These are phyloP conservation scores for Reticulitermes speratus DNA, from an alignment of 1,140 invertebrate species.

Conservation along the genomic window DNA sequence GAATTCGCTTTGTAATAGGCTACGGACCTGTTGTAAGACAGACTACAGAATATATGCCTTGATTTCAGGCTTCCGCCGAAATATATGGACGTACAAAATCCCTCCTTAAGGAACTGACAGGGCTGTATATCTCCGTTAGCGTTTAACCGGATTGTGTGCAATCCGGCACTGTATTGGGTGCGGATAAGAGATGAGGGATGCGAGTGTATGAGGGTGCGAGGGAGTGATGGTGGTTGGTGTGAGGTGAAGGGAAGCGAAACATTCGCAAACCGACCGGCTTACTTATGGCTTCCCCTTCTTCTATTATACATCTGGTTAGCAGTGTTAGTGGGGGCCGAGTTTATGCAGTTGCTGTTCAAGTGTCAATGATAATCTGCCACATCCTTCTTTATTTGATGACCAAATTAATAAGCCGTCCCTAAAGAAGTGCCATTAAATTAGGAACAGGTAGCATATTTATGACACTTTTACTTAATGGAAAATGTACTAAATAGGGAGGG, in stretches of 20 bases:
- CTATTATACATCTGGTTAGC: slow-evolving; percentile 11
- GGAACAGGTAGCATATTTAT: too few species aligned
- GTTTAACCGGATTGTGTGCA: not conserved
- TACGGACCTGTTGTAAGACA: too few species aligned
- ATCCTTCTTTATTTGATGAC: not conserved
- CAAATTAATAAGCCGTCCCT: not conserved
- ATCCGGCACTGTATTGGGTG: not conserved
- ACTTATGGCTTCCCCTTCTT: slow-evolving; percentile 2
- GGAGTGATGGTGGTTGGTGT: not conserved
- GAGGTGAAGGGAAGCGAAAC: not conserved
- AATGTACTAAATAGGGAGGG: too few species aligned
- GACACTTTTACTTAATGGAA: too few species aligned
- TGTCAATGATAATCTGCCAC: slow-evolving; percentile 6
- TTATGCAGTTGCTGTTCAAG: not conserved
- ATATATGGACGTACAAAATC: too few species aligned
- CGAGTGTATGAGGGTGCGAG: not conserved
- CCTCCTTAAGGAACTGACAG: too few species aligned
- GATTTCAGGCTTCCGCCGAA: too few species aligned
- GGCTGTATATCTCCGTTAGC: not conserved
- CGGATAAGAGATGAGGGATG: not conserved
- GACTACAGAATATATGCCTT: too few species aligned
- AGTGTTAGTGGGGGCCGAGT: not conserved
- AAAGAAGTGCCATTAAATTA: not conserved
- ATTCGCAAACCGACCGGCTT: not conserved
- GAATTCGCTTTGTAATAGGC: too few species aligned